Conservation (phyloP, 2,797 vertebrate species). For the Sternarchorhynchus goeldii region DNA sequence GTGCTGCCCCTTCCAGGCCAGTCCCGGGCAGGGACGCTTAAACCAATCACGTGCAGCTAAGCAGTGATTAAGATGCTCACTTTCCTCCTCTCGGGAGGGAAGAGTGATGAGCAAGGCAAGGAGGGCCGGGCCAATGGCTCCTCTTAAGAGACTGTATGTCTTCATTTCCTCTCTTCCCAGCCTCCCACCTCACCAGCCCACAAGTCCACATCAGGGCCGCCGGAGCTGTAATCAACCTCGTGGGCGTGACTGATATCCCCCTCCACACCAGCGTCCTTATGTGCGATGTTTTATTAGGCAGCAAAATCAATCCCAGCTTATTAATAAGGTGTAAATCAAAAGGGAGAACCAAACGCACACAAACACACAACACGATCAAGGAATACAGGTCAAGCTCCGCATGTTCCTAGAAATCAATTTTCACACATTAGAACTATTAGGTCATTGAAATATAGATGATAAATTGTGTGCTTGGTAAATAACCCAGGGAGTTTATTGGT, state of each 20-base stretch:
- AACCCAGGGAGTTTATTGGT: no score
- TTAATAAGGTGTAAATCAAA: constrained; percentile 88
- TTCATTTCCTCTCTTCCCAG: constrained; percentile 51
- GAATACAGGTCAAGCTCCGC: constrained; percentile 55
- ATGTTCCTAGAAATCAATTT: constrained; percentile 90
- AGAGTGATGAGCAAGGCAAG: constrained; percentile 42
- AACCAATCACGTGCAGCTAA: constrained; percentile 67
- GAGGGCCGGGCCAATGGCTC: constrained; percentile 61
- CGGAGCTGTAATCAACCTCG: constrained; percentile 23
- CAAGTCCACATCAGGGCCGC: constrained; percentile 27
- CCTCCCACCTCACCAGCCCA: constrained; percentile 42
- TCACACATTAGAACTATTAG: constrained; percentile 93
- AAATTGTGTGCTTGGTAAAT: constrained; percentile 60
- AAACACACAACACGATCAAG: constrained; percentile 53
- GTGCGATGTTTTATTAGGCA: constrained; percentile 78
- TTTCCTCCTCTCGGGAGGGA: constrained; percentile 58
- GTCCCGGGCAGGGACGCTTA: constrained; percentile 48
- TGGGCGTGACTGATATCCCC: constrained; percentile 3
- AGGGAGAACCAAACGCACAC: constrained; percentile 52
- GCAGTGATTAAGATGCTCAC: constrained; percentile 70
- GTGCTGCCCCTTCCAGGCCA: constrained; percentile 22
- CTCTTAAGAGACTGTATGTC: constrained; percentile 51
- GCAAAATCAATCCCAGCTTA: constrained; percentile 85
- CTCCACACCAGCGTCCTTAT: constrained; percentile 43
- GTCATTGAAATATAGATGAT: constrained; percentile 83